Conservation (phyloP, 2,888 invertebrate species). For the Eupithecia subumbrata region DNA sequence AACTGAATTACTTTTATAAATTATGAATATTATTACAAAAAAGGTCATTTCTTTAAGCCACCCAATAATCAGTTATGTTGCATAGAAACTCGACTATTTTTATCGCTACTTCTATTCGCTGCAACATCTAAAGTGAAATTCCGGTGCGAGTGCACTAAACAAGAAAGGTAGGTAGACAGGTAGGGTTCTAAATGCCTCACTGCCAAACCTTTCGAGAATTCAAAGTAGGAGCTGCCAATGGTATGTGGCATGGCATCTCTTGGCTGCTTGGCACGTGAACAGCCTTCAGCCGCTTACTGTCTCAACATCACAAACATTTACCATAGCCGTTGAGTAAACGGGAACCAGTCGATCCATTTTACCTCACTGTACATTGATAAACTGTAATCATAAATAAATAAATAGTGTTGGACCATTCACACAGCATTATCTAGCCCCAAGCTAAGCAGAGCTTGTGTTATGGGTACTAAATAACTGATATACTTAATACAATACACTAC, state of each 20-base stretch:
- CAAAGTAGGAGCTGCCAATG: conserved; percentile 15
- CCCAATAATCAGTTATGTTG: no score
- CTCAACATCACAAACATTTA: conserved; percentile 22
- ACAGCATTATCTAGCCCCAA: no score
- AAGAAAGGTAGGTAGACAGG: no score
- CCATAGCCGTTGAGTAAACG: neutral
- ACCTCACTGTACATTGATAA: neutral
- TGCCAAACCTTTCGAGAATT: conserved; percentile 19
- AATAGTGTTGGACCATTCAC: no score
- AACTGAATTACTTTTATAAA: no score
- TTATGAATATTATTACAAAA: no score
- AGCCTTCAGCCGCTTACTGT: conserved; percentile 23
- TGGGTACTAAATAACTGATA: no score
- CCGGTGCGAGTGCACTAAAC: neutral
- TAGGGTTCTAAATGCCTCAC: neutral
- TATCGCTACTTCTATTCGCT: neutral
- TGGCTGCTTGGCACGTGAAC: conserved; percentile 27
- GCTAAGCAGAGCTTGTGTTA: no score
- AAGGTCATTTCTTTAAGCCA: no score
- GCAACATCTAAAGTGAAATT: neutral
- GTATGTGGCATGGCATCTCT: conserved; percentile 23
- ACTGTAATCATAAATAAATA: no score
- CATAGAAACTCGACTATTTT: no score
- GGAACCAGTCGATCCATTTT: neutral
- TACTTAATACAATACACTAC: no score